phyloP scores from a whole-genome alignment of 2,113 vertebrate species.

The Opisthocomus hoazin region DNA sequence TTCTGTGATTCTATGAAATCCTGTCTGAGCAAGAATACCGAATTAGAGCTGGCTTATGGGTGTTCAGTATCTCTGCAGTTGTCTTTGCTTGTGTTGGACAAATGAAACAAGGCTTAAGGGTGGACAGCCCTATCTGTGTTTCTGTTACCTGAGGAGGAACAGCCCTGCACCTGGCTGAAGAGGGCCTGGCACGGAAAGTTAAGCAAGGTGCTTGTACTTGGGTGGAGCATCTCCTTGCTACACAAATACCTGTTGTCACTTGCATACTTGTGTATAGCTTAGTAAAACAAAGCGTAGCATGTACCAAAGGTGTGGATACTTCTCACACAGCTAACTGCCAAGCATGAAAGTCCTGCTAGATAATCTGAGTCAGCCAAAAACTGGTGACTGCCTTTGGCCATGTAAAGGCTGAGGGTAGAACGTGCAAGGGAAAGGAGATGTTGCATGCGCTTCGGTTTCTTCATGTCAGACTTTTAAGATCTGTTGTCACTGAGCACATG shows the following conservation, averaged over 20 bases:
- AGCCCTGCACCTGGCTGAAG: not conserved
- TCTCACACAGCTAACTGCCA: not conserved
- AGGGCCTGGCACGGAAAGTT: not conserved
- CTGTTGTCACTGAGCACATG: not conserved
- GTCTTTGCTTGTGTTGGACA: constrained; percentile 12
- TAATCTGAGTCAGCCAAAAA: not conserved
- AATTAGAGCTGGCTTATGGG: constrained; percentile 17
- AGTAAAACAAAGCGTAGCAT: not conserved
- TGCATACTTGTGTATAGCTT: not conserved
- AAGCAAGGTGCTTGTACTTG: not conserved
- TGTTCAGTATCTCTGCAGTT: not conserved
- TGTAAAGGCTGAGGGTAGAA: not conserved
- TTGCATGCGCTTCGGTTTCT: not conserved
- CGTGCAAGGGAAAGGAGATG: not conserved
- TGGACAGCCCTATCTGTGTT: not conserved
- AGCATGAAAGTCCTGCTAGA: not conserved
- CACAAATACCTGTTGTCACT: not conserved
- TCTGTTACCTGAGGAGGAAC: not conserved
- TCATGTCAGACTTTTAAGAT: not conserved
- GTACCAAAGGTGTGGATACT: not conserved
- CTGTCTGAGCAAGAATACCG: constrained; percentile 40
- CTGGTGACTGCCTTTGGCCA: not conserved
- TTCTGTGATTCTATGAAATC: too few relatives aligned
- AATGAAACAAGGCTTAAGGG: not conserved
- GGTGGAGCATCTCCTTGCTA: not conserved